Base-by-base conservation (phyloP, 2,888 invertebrate species). In the Tenthredo amoena region DNA sequence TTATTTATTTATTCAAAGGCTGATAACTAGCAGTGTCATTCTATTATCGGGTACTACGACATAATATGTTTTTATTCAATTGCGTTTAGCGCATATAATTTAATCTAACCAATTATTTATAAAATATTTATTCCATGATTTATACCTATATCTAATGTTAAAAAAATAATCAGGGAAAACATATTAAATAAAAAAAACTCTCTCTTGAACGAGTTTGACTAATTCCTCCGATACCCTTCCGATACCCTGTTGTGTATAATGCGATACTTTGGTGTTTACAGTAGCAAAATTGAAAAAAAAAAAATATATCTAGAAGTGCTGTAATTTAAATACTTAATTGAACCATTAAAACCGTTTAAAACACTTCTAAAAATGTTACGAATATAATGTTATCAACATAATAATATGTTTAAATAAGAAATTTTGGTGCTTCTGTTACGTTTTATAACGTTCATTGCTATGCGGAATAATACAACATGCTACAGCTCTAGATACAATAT, bases 1-100 rank as follows among this genome's bases (percentile, higher is more conserved):
- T 85, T 43, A 82, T 81, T 83, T 50, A 82, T 81, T 85, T 18
- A 43, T 85, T 77, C 40, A 50, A 82, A 82, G 43, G 34, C 71
- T 85, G 68, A 82, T 62, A 34, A 18, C 81, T 31, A 82, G 37
- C 47, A 47, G 84, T 84, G 15, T 68, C 65, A 40, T 82, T 62
- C 40, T 82, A 82, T 82, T 43, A 15, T 62, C 37, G 62, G 10
- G 43, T 71, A 71, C n/a, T 34, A 34, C 43, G 82, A 82, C 26
- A 37, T 21, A 65, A 82, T 68, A 55, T 21, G 31, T 34, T 72
- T 72, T 5, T 40, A 43, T 72, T 72, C 1, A 2, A 31, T 68
- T 34, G 1, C 26, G 3, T 68, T 31, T 68, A 26, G 31, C 10
- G 18, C 68, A 21, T 21, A 62, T 62, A 10, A 62, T 62, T 12